Percentiles rank a stretch among this genome's conserved stretches.
These are phyloP conservation scores for Selene dorsalis DNA, from an alignment of 2,797 vertebrate genomes.

Conservation along the genomic window DNA sequence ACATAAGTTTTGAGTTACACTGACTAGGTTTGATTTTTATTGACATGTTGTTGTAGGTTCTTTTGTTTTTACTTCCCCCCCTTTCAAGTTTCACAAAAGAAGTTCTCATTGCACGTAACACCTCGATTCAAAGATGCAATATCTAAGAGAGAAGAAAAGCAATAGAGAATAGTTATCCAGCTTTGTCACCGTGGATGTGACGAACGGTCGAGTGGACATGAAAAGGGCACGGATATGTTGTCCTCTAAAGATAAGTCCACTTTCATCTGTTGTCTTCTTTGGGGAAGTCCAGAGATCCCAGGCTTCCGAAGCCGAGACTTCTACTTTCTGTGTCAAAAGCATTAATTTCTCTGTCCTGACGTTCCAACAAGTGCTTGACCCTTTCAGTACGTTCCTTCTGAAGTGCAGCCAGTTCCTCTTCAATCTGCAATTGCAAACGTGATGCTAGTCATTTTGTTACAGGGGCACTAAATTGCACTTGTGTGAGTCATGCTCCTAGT, in stretches of 20 bases:
- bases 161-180: conserved; percentile 78
- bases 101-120: conserved; percentile 86
- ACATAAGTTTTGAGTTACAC: conserved; percentile 81
- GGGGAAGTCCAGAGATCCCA: conserved; percentile 94
- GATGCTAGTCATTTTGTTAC: not conserved
- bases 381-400: conserved; percentile 82
- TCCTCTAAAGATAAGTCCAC: conserved; percentile 82
- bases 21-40: conserved; percentile 83
- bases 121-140: conserved; percentile 85
- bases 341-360: conserved; percentile 81
- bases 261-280: conserved; percentile 98
- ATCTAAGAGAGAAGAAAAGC: conserved; percentile 82
- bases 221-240: conserved; percentile 90
- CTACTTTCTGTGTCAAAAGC: conserved; percentile 82
- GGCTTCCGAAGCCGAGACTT: conserved; percentile 90
- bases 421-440: conserved; percentile 68
- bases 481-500: not conserved
- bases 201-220: conserved; percentile 88
- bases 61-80: conserved; percentile 66
- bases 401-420: conserved; percentile 81
- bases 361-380: conserved; percentile 82
- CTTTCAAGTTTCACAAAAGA: conserved; percentile 84
- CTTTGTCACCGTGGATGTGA: conserved; percentile 81
- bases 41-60: conserved; percentile 78
- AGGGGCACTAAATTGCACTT: not conserved